These are phyloP conservation scores for Thalpophila matura DNA, from an alignment of 2,888 invertebrate species.

Conservation along the genomic window DNA sequence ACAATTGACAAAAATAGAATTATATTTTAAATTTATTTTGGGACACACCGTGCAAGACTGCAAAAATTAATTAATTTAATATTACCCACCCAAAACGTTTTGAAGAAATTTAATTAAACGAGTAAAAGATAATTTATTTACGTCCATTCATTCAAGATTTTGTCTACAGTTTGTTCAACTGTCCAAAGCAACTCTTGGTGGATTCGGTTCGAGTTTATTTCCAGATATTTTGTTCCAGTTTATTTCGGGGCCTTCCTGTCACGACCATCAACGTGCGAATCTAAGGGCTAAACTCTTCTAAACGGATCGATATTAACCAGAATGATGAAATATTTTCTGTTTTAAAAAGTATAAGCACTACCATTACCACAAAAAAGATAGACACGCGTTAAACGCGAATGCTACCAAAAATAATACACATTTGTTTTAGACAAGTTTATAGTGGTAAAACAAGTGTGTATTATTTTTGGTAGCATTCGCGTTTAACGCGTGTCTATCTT, in stretches of 20 bases:
- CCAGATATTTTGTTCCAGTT: conserved; percentile 87
- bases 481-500: too few relatives aligned
- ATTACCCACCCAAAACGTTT: background rate
- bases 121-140: conserved; percentile 33
- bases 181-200: conserved; percentile 69
- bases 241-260: conserved; percentile 88
- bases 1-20: too few relatives aligned
- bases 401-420: too few relatives aligned
- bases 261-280: conserved; percentile 86
- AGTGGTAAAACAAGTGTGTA: too few relatives aligned
- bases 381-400: too few relatives aligned
- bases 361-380: too few relatives aligned
- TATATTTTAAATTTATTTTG: too few relatives aligned
- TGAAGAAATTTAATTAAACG: conserved; percentile 33
- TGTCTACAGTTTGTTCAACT: conserved; percentile 44
- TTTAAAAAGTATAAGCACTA: background rate
- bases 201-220: conserved; percentile 83
- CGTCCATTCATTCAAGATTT: conserved; percentile 48
- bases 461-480: too few relatives aligned
- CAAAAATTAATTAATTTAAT: too few relatives aligned
- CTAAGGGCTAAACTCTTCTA: conserved; percentile 79
- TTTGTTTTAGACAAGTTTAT: too few relatives aligned
- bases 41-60: too few relatives aligned
- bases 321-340: background rate
- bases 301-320: conserved; percentile 10